Evolutionary conservation across 2,113 vertebrate species (phyloP), one percentile per base, ranked within the genome.

Genomic region (Pterocles gutturalis): DNA sequence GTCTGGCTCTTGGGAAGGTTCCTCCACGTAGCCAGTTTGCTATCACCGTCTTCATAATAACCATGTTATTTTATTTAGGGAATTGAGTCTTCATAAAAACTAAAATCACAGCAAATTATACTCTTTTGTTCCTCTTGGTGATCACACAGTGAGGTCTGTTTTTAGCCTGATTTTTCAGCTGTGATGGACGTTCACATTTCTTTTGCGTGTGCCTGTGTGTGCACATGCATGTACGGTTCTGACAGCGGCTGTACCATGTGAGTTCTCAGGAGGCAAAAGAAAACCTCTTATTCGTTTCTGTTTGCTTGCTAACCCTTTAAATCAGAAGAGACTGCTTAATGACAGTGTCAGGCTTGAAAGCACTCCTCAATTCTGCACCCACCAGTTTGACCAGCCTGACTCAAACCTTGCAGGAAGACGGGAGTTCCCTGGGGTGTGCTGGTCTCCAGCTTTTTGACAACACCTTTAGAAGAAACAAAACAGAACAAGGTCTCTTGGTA

Each of bases 211-310:
- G n/a, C 34, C 31, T 22, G 2, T 70, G 29, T 36, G 38, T 33
- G 21, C 33, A 64, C 36, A n/a, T 0, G 1, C 36, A 41, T 3
- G 25, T 38, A 36, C 41, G 21, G 24, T 9, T 83, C 66, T 70
- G 17, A 48, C 72, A 89, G 55, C 34, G 34, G 48, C 41, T 94
- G 34, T 57, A 11, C 25, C 36, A 7, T 19, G 19, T 4, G 19
- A 95, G 66, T 29, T 82, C 65, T 78, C 1, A 0, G 29, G 33
- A 91, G 46, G 46, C 1, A 1, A 60, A 45, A 77, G 64, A 91
- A 91, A 89, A 84, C 78, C 78, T 75, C 60, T 54, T 84, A 89
- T 89, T 94, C 90, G 69, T 31, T 83, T 96, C 84, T 62, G 17
- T 61, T 78, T 72, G 69, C 94, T 91, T 57, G 61, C 61, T 91